These are phyloP conservation scores for Brachyptera putata DNA, from an alignment of 2,888 invertebrate species.

Conservation along the genomic window DNA sequence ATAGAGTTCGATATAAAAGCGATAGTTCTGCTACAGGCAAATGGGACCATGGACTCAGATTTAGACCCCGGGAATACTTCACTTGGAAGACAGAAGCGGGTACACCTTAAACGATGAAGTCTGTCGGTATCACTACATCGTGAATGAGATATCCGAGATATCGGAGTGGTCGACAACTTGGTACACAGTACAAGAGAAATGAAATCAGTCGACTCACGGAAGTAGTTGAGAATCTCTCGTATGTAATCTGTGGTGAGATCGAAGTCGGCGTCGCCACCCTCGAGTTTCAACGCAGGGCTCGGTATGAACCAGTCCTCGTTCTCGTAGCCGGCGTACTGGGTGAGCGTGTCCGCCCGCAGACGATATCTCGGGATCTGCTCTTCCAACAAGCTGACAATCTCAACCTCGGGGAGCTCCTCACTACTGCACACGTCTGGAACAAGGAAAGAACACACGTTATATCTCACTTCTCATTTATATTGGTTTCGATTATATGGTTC, in stretches of 20 bases:
- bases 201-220: slow-evolving; percentile 76
- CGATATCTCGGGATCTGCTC: slow-evolving; percentile 94
- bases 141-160: no score
- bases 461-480: no score
- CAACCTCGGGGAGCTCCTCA: slow-evolving; percentile 90
- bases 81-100: no score
- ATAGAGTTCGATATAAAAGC: no score
- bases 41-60: no score
- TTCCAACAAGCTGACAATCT: slow-evolving; percentile 90
- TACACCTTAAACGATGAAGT: no score
- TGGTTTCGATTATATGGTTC: no score
- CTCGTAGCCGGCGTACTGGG: slow-evolving; percentile 90
- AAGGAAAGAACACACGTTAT: neutral
- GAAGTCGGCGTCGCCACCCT: slow-evolving; percentile 56
- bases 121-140: no score
- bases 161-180: no score
- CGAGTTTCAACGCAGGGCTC: slow-evolving; percentile 72
- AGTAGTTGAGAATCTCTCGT: slow-evolving; percentile 94
- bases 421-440: slow-evolving; percentile 83
- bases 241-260: slow-evolving; percentile 90
- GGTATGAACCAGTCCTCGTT: slow-evolving; percentile 93
- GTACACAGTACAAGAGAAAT: no score
- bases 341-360: slow-evolving; percentile 88
- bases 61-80: no score
- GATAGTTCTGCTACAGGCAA: no score